Percentiles rank a stretch among this genome's conserved stretches.
These are phyloP conservation scores for Melinaea marsaeus DNA, from an alignment of 2,888 invertebrate species.

Conservation along the genomic window DNA sequence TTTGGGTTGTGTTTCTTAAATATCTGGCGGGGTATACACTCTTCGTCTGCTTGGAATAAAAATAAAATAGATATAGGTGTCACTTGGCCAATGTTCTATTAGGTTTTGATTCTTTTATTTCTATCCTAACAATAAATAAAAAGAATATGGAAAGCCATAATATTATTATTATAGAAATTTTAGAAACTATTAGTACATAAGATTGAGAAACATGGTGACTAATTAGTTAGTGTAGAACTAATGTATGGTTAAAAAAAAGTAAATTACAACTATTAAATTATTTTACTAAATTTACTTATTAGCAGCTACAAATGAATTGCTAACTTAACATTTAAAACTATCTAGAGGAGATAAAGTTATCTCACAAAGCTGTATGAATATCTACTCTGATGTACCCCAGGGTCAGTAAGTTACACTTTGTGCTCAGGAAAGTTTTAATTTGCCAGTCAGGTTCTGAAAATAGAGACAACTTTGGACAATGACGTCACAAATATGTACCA, in stretches of 20 bases:
- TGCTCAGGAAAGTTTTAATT: slow-evolving; percentile 30
- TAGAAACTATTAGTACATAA: neutral
- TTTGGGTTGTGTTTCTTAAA: slow-evolving; percentile 8
- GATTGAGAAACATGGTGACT: too few relatives aligned
- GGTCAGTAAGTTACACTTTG: slow-evolving; percentile 23
- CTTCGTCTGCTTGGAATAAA: too few relatives aligned
- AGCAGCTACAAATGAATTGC: neutral
- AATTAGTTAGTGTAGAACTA: too few relatives aligned
- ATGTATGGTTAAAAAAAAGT: too few relatives aligned
- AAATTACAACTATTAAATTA: too few relatives aligned
- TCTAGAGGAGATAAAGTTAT: slow-evolving; percentile 20
- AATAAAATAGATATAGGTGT: neutral
- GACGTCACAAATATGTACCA: slow-evolving; percentile 3
- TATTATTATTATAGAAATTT: neutral
- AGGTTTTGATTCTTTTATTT: neutral
- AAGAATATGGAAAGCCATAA: neutral
- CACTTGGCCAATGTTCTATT: neutral
- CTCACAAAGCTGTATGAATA: slow-evolving; percentile 29
- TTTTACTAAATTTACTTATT: neutral
- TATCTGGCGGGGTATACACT: neutral
- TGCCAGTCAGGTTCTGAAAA: slow-evolving; percentile 16
- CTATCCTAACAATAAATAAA: neutral
- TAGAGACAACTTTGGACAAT: slow-evolving; percentile 25
- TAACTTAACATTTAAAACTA: neutral
- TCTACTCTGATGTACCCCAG: slow-evolving; percentile 16